These are phyloP conservation scores for Myrmecophaga tridactyla DNA, from an alignment of 2,113 vertebrate genomes.

Conservation along the genomic window DNA sequence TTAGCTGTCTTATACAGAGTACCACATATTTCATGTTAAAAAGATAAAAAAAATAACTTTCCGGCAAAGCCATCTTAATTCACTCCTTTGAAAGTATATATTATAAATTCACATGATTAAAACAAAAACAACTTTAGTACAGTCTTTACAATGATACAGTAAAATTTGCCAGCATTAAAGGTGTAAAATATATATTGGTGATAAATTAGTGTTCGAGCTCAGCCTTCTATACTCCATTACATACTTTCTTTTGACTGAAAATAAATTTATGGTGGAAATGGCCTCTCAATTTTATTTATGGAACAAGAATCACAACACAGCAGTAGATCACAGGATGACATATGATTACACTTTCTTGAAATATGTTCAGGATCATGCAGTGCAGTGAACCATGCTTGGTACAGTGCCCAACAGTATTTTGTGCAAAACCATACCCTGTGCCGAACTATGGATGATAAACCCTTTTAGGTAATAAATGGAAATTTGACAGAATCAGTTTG, in stretches of 20 bases:
- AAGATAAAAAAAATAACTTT: background rate
- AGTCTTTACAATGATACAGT: background rate
- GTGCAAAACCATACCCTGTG: background rate
- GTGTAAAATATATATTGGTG: slow-evolving; percentile 20
- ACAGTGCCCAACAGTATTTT: no score
- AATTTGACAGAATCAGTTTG: background rate
- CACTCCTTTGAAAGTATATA: background rate
- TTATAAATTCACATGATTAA: background rate
- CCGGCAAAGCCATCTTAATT: background rate
- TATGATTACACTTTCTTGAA: slow-evolving; percentile 58
- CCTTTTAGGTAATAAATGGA: background rate
- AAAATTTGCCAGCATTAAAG: background rate
- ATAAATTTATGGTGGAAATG: slow-evolving; percentile 66
- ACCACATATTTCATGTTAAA: background rate
- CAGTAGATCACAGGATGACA: slow-evolving; percentile 61
- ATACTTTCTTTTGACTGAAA: slow-evolving; percentile 42
- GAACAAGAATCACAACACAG: slow-evolving; percentile 17
- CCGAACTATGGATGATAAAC: no score
- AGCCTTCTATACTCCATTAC: slow-evolving; percentile 29
- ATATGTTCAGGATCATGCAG: background rate
- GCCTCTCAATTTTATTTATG: slow-evolving; percentile 73
- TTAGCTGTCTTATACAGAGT: background rate
- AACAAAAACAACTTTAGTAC: background rate
- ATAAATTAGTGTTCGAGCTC: slow-evolving; percentile 47
- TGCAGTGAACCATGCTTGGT: background rate